Conservation (phyloP, 2,888 invertebrate species). For the Ctena decussata region DNA sequence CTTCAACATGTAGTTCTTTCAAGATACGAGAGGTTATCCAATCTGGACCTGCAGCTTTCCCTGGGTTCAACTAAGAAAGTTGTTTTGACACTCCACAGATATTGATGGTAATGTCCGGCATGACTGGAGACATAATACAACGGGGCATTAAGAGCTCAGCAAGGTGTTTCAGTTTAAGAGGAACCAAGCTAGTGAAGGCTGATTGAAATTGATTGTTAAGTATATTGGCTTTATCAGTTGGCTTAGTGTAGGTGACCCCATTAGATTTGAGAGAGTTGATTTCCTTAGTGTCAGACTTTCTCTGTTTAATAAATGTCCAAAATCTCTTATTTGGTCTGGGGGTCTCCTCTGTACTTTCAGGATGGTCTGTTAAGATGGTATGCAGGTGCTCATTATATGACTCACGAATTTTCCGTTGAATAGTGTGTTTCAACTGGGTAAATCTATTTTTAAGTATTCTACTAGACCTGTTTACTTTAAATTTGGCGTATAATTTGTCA, state of each 20-base stretch:
- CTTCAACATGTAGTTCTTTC: no score
- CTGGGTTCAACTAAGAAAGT: no score
- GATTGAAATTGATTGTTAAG: no score
- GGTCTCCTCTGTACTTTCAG: neutral
- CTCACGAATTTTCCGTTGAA: neutral
- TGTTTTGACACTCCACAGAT: no score
- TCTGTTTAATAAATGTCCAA: neutral
- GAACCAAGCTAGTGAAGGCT: neutral
- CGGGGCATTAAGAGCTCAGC: neutral
- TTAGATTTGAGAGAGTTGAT: neutral
- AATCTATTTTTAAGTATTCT: neutral
- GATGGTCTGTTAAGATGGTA: neutral
- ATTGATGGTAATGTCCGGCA: neutral
- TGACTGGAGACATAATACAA: neutral
- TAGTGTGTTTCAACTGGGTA: neutral
- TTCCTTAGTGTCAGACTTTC: neutral
- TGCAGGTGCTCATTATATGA: neutral
- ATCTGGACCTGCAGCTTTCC: no score
- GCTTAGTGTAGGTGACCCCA: neutral
- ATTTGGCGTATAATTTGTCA: neutral
- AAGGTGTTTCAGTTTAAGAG: neutral
- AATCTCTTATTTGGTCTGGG: neutral
- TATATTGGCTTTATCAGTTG: neutral
- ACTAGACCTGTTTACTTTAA: neutral
- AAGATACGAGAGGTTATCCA: no score